phyloP scores from a whole-genome alignment of 1,140 invertebrate species.

The Protaetia brevitarsis region DNA sequence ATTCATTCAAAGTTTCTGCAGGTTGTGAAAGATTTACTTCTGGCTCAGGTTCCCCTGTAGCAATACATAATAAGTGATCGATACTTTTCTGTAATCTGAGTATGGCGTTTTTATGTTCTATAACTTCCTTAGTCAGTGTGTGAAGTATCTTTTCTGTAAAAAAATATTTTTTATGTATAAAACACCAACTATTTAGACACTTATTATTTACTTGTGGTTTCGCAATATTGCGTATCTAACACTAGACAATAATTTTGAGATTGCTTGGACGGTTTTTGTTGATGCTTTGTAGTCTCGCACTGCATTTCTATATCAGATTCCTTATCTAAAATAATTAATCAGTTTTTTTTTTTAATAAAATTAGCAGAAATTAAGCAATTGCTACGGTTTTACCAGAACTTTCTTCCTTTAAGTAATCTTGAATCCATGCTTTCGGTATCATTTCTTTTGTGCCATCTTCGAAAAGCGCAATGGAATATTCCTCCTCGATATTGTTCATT shows the following conservation, averaged over 20 bases:
- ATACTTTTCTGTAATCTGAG: conserved; percentile 14
- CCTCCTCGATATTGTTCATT: not conserved
- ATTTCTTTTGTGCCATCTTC: conserved; percentile 22
- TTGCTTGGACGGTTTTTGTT: not conserved
- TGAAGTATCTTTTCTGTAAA: conserved; percentile 17
- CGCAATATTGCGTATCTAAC: not conserved
- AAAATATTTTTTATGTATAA: not conserved
- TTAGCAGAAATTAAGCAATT: not conserved
- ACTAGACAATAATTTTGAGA: not conserved
- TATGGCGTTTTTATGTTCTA: not conserved
- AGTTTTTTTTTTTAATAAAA: not conserved
- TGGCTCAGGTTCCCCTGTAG: conserved; percentile 11
- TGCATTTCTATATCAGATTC: conserved; percentile 1
- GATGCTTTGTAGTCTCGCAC: not conserved
- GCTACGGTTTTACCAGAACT: not conserved
- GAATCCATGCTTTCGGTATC: conserved; percentile 19
- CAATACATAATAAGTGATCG: conserved; percentile 8
- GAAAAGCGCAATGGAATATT: conserved; percentile 20
- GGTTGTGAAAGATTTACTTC: conserved; percentile 22
- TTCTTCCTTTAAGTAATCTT: conserved; percentile 21
- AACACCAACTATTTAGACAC: not conserved
- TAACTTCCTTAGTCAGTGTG: not conserved
- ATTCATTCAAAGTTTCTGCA: conserved; percentile 20
- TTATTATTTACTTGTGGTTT: conserved; percentile 18
- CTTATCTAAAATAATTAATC: not conserved